Percentiles rank a stretch among this genome's conserved stretches.
phyloP scores from a whole-genome alignment of 2,113 vertebrate genomes.

The Hystrix cristata region DNA sequence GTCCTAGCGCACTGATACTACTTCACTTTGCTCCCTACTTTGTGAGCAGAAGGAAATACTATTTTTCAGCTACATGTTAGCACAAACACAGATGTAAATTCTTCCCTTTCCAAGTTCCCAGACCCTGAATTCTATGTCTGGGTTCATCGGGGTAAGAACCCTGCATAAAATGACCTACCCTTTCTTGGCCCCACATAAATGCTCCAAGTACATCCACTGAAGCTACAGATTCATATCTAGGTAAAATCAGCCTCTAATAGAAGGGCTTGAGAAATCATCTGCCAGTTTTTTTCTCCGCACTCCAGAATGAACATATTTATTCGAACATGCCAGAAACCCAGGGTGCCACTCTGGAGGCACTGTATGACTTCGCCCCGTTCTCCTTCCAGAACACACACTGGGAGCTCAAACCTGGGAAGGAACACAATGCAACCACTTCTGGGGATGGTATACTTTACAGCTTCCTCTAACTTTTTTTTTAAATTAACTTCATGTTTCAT shows the following conservation, averaged over 20 bases:
- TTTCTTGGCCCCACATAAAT: not conserved
- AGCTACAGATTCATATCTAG: not conserved
- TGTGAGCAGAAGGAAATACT: not conserved
- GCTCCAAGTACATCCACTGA: not conserved
- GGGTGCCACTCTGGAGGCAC: not conserved
- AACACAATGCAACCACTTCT: not conserved
- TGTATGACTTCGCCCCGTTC: not conserved
- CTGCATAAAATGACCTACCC: not conserved
- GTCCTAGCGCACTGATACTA: not conserved
- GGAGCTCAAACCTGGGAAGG: not conserved
- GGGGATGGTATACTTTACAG: not conserved
- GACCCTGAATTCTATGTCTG: not conserved
- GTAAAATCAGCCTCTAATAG: not conserved
- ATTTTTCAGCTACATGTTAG: not conserved
- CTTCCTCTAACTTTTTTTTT: not conserved
- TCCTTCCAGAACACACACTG: not conserved
- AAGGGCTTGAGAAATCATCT: not conserved
- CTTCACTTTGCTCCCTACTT: not conserved
- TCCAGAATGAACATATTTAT: constrained; percentile 49
- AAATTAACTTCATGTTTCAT: not conserved
- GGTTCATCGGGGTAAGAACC: constrained; percentile 13
- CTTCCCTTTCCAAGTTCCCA: not conserved
- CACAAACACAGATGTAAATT: not conserved
- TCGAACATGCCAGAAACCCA: not conserved
- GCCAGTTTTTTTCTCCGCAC: not conserved